A percentile compares a stretch with the other conserved stretches of the same genome.
Conservation (phyloP, 2,888 invertebrate species). For the Drosophila cognata region DNA sequence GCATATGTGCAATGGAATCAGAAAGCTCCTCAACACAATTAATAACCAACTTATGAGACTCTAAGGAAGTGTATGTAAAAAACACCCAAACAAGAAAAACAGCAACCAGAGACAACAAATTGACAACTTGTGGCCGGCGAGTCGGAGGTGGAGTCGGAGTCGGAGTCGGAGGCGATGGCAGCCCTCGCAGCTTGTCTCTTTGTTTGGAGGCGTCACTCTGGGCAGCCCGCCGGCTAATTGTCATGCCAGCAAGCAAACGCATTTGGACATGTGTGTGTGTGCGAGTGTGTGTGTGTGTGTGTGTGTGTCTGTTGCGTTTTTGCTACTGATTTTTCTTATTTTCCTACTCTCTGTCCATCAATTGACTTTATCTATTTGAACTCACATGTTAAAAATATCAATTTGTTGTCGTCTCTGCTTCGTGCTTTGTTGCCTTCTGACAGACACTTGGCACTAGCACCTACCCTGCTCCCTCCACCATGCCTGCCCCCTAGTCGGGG, state of each 20-base stretch:
- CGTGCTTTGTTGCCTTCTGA: constrained; percentile 50
- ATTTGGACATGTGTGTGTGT: constrained; percentile 41
- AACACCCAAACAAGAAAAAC: constrained; percentile 28
- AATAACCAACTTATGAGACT: background rate
- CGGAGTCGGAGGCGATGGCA: constrained; percentile 7
- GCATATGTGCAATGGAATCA: background rate
- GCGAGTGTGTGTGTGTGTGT: constrained; percentile 6
- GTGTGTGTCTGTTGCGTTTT: constrained; percentile 30
- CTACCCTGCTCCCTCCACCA: background rate
- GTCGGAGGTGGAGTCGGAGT: background rate
- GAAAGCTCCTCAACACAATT: constrained; percentile 2
- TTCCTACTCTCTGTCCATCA: constrained; percentile 73
- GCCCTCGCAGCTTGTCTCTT: constrained; percentile 46
- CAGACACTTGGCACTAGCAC: constrained; percentile 43
- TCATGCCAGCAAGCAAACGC: constrained; percentile 76
- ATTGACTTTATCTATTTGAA: constrained; percentile 80
- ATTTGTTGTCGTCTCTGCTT: constrained; percentile 74
- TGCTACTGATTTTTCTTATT: constrained; percentile 77
- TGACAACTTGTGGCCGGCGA: constrained; percentile 52
- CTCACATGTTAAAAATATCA: constrained; percentile 78
- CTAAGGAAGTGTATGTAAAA: background rate
- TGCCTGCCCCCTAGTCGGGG: background rate
- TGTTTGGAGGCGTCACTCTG: constrained; percentile 74
- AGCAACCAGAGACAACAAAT: constrained; percentile 45
- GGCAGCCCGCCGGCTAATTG: constrained; percentile 72